Base-by-base conservation (phyloP, 2,797 vertebrate species). In the Paratrypauchen microcephalus region DNA sequence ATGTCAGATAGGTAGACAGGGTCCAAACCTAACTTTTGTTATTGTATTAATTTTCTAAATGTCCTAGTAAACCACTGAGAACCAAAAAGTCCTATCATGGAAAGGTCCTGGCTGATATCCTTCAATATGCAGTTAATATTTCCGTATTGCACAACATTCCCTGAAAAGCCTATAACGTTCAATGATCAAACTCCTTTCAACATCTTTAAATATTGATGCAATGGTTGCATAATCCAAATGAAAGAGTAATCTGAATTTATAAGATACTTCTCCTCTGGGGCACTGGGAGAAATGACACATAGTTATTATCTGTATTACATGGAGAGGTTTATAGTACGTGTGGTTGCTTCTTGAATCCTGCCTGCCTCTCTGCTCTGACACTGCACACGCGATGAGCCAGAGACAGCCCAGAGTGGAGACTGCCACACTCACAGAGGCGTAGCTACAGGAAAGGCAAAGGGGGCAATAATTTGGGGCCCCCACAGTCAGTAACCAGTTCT, bases 361-460 rank as follows among this genome's bases (percentile, higher is more conserved):
- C 67, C 70, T 70, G 18, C 48, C 60, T 73, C 66, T 45, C 13
- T 13, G 41, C 15, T 13, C 41, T 75, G 57, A 57, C 45, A 1
- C 66, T 7, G 74, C 77, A 72, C 67, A 4, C 63, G 74, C 66
- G 68, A 70, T 16, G 41, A 15, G 41, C 41, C 41, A n/a, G 7
- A 60, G 28, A 7, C 73, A 85, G 86, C 88, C 87, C 87, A 91
- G 83, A 13, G 39, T 13, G 39, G 39, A 41, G 39, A 41, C 15
- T 5, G 12, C 41, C 41, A 13, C 3, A 4, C 13, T 5, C 41
- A 15, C 41, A 45, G 41, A 16, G 41, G 13, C 41, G 13, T 0
- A 45, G 3, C 12, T 16, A 45, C 41, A 3, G 41, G 41, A 45
- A 1, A 13, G 41, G 41, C 41, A 45, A 45, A 45, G 12, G 12